Base-by-base conservation (phyloP, 2,797 vertebrate genomes). In the Sebastes umbrosus region DNA sequence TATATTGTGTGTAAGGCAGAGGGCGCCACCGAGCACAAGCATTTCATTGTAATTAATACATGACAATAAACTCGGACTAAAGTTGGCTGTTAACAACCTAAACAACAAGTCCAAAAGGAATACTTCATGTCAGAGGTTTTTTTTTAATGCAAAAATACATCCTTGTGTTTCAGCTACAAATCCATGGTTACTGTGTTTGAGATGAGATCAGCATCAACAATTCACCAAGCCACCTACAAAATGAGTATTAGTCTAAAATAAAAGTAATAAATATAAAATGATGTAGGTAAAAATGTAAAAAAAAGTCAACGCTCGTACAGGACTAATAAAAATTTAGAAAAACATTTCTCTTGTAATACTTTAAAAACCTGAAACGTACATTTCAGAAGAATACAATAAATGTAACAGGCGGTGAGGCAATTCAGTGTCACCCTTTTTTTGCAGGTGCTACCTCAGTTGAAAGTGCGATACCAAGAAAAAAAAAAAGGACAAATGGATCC, bases 211-310 rank as follows among this genome's bases (percentile, higher is more conserved):
- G 57, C 71, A 80, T 88, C 78, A 74, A 77, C 69, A 87, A 68
- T 36, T 57, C 20, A 84, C 68, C 68, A 77, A 83, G 24, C 54
- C 25, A 79, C 59, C 73, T 84, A 85, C 64, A 91, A 84, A 87
- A 76, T 68, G 25, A 84, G 87, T 77, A 81, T 84, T 79, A 80
- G 50, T 88, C 85, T 77, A 85, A 84, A 86, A 57, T 39, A 39
- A 89, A 86, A 75, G 67, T 73, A 93, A 94, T 91, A 94, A 92
- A 95, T 92, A 93, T 70, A 86, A 91, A 92, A 86, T 20, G 11
- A 84, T 54, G 54, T 39, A 65, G 80, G 76, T 89, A 90, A 59
- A 92, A 90, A 78, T 55, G n/a, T 75, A 67, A 54, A 79, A 68
- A 50, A 64, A 77, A 34, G 27, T 60, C 58, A 76, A 85, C 29